phyloP scores from a whole-genome alignment of 2,113 vertebrate genomes.

The Seriola rivoliana region DNA sequence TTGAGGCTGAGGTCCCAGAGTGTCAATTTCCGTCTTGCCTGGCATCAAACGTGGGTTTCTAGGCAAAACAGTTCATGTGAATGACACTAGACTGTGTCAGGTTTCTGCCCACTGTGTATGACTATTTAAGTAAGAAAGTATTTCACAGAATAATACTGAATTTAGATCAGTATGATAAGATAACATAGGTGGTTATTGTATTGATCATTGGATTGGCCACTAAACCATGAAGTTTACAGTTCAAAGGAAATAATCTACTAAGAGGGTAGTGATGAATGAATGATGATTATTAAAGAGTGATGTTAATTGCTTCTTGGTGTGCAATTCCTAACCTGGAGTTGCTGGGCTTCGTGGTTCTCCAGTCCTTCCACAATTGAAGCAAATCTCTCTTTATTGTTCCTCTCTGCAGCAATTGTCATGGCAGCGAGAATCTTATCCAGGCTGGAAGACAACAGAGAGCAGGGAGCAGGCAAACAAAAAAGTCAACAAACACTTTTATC shows the following conservation, averaged over 20 bases:
- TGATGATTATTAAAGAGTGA: not conserved
- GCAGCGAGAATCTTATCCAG: conserved; percentile 95
- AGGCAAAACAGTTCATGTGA: conserved; percentile 38
- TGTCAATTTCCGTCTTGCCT: conserved; percentile 56
- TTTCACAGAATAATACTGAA: not conserved
- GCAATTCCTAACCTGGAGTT: conserved; percentile 88
- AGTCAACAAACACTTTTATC: conserved; percentile 80
- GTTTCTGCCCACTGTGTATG: conserved; percentile 17
- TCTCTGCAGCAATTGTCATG: conserved; percentile 95
- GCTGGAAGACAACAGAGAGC: conserved; percentile 77
- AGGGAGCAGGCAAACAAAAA: conserved; percentile 63
- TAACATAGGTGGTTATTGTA: not conserved
- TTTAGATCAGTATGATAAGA: not conserved
- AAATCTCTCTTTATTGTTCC: conserved; percentile 93
- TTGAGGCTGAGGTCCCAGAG: conserved; percentile 37
- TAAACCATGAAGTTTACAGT: not conserved
- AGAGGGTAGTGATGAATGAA: not conserved
- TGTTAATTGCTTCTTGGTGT: not conserved
- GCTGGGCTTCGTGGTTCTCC: conserved; percentile 95
- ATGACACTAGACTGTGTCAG: conserved; percentile 14
- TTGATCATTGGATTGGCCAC: not conserved
- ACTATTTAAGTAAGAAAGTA: not conserved
- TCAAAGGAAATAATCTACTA: not conserved
- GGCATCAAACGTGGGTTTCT: conserved; percentile 21
- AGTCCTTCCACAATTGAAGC: conserved; percentile 95